Percentiles rank a stretch among this genome's conserved stretches.
phyloP scores from a whole-genome alignment of 1,140 invertebrate genomes.

The Venturia canescens region DNA sequence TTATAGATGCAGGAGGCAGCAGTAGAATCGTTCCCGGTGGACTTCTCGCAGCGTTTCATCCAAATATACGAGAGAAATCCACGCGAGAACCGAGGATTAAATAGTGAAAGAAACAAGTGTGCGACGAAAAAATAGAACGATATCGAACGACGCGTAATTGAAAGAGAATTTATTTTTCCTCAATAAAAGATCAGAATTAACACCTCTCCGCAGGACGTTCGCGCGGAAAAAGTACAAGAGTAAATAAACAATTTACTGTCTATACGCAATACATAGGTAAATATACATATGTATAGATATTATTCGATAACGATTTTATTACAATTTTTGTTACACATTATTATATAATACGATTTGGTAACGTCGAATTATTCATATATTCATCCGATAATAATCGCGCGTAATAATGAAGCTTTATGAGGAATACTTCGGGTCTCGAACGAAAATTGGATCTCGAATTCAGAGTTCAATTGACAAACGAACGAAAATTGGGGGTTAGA shows the following conservation, averaged over 20 bases:
- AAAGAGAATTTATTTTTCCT: conserved; percentile 70
- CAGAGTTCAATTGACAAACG: not conserved
- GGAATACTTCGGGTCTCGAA: not conserved
- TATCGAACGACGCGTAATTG: conserved; percentile 66
- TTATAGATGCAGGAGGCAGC: conserved; percentile 33
- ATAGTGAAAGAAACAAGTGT: too few species aligned
- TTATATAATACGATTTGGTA: conserved; percentile 41
- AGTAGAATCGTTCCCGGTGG: conserved; percentile 67
- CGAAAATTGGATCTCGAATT: not conserved
- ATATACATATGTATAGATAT: conserved; percentile 9
- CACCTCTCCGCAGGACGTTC: not conserved
- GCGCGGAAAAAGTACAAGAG: too few species aligned
- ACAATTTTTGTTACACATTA: conserved; percentile 52
- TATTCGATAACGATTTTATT: conserved; percentile 58
- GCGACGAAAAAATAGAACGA: conserved; percentile 48
- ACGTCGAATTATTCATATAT: conserved; percentile 34
- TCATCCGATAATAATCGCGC: not conserved
- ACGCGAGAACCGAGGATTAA: conserved; percentile 56
- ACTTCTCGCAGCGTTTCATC: conserved; percentile 57
- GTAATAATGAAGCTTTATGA: not conserved
- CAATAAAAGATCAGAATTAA: not conserved
- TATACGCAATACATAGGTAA: not conserved
- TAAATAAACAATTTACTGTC: not conserved
- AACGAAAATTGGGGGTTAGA: not conserved
- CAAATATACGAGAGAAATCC: conserved; percentile 35